These are phyloP conservation scores for Cosmia pyralina DNA, from an alignment of 2,888 invertebrate species.

Conservation along the genomic window DNA sequence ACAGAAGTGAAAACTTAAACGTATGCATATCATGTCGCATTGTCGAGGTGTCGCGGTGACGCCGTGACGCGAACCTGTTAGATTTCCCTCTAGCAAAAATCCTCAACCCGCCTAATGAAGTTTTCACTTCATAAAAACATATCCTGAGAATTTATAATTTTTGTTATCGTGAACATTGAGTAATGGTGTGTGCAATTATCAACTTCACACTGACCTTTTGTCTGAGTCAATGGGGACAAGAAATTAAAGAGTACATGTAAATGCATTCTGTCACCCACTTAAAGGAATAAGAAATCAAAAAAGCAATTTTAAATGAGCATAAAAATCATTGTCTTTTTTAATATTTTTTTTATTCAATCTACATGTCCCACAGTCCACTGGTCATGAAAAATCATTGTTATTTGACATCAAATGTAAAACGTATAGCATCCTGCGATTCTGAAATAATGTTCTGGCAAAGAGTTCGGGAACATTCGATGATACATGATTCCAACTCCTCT, in stretches of 20 bases:
- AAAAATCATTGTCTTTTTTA: not conserved
- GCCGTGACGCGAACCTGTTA: too few species aligned
- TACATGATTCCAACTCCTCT: too few species aligned
- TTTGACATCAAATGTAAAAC: not conserved
- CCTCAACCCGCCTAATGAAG: too few species aligned
- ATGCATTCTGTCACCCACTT: slow-evolving; percentile 22
- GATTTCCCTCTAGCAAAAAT: too few species aligned
- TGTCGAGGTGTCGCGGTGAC: too few species aligned
- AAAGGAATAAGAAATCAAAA: not conserved
- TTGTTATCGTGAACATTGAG: not conserved
- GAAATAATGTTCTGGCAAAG: not conserved
- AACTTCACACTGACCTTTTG: slow-evolving; percentile 23
- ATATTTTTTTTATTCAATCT: not conserved
- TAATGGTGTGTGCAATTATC: slow-evolving; percentile 23
- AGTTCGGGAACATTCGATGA: not conserved
- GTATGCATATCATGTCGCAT: too few species aligned
- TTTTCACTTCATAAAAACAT: too few species aligned
- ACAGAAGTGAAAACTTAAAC: too few species aligned
- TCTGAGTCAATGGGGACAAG: slow-evolving; percentile 1
- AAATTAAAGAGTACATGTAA: slow-evolving; percentile 30
- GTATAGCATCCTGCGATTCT: too few species aligned
- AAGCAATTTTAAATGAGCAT: not conserved
- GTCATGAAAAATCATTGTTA: not conserved
- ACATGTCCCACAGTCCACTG: too few species aligned
- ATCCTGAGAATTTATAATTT: not conserved